Percentiles rank a stretch among this genome's conserved stretches.
phyloP scores from a whole-genome alignment of 2,888 invertebrate species.

The Mycogona germanica region DNA sequence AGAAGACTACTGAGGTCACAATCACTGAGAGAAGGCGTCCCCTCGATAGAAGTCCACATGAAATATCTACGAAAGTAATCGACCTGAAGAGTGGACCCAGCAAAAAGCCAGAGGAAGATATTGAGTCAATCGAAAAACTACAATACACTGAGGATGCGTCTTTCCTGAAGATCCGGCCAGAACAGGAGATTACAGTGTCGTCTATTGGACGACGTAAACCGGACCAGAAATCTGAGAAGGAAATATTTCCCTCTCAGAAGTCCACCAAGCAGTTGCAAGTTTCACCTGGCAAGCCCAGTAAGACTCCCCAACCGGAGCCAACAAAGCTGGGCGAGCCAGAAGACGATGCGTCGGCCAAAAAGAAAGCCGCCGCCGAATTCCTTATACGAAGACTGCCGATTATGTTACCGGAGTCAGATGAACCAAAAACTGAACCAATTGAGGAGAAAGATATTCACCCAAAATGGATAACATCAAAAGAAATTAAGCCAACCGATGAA shows the following conservation, averaged over 20 bases:
- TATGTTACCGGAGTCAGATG: no score
- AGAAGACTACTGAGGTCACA: slow-evolving; percentile 8
- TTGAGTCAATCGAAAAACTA: slow-evolving; percentile 37
- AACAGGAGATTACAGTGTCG: slow-evolving; percentile 4
- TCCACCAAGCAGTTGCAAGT: neutral
- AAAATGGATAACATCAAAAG: slow-evolving; percentile 3
- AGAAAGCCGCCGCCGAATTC: neutral
- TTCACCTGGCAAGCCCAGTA: neutral
- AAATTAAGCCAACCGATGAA: neutral
- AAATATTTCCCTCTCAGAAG: slow-evolving; percentile 20
- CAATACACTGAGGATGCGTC: neutral
- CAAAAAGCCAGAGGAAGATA: slow-evolving; percentile 26
- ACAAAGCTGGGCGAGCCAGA: neutral
- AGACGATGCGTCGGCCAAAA: slow-evolving; percentile 1
- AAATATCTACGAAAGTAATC: slow-evolving; percentile 10
- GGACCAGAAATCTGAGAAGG: slow-evolving; percentile 28
- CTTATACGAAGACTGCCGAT: no score
- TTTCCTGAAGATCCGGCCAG: neutral
- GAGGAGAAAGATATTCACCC: slow-evolving; percentile 5
- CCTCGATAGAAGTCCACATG: slow-evolving; percentile 3
- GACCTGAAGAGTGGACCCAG: neutral
- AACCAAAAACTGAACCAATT: neutral
- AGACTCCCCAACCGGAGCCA: neutral
- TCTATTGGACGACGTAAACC: slow-evolving; percentile 15
- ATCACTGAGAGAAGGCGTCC: neutral